Conservation (phyloP, 2,888 invertebrate species). For the Maniola hyperantus region DNA sequence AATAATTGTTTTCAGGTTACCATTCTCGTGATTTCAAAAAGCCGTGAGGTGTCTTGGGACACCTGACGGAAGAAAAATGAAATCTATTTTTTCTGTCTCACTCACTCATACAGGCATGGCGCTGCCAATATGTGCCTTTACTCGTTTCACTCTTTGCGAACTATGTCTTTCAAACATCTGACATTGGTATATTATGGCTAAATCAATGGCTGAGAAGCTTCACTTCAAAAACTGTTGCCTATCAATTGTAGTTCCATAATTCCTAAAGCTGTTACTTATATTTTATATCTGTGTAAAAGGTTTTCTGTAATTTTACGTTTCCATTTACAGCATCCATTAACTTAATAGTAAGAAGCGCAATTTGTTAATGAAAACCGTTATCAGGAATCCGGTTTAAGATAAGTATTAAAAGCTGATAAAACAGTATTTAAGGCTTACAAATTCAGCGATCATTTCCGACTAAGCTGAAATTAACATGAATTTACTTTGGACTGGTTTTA, state of each 20-base stretch:
- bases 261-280: neutral
- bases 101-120: too few relatives aligned
- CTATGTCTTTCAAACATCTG: too few relatives aligned
- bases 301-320: slow-evolving; percentile 19
- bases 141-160: too few relatives aligned
- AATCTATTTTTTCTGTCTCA: too few relatives aligned
- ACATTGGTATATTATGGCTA: too few relatives aligned
- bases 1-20: too few relatives aligned
- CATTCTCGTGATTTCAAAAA: too few relatives aligned
- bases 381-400: slow-evolving; percentile 37
- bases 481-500: slow-evolving; percentile 16
- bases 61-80: too few relatives aligned
- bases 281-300: slow-evolving; percentile 13
- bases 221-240: too few relatives aligned
- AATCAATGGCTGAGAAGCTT: too few relatives aligned
- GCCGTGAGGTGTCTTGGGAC: too few relatives aligned
- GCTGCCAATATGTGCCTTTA: too few relatives aligned
- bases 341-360: slow-evolving; percentile 28
- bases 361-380: slow-evolving; percentile 33
- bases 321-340: slow-evolving; percentile 20
- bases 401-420: slow-evolving; percentile 39
- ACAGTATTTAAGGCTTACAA: slow-evolving; percentile 25
- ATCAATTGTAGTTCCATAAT: neutral
- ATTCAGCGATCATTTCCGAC: slow-evolving; percentile 20
- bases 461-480: slow-evolving; percentile 16